phyloP scores from a whole-genome alignment of 2,797 vertebrate genomes.

The Lepilemur septentrionalis region DNA sequence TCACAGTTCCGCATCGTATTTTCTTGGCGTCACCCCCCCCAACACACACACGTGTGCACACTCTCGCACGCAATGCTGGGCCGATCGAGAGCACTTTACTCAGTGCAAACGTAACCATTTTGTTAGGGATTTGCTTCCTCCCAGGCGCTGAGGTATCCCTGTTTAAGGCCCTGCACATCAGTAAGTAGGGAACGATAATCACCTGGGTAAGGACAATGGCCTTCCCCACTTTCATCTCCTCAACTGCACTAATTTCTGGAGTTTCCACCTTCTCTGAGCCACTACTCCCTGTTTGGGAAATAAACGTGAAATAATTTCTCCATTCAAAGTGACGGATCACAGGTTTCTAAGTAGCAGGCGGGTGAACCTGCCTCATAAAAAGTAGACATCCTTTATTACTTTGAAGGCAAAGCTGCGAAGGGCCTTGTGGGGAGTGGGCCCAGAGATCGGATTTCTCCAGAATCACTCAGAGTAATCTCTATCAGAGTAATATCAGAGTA shows the following conservation, averaged over 20 bases:
- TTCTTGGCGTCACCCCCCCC: neutral
- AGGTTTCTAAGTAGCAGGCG: constrained; percentile 78
- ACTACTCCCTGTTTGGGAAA: constrained; percentile 82
- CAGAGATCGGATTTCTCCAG: constrained; percentile 72
- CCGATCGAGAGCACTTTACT: neutral
- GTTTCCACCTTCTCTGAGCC: constrained; percentile 81
- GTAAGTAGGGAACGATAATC: neutral
- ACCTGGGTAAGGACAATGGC: neutral
- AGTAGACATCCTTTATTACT: constrained; percentile 77
- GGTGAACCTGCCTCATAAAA: constrained; percentile 81
- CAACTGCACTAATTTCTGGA: constrained; percentile 72
- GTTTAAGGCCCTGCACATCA: neutral
- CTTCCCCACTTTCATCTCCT: constrained; percentile 77
- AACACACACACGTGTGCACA: neutral
- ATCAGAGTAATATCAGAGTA: neutral
- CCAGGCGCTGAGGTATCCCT: no score
- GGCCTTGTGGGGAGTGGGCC: neutral
- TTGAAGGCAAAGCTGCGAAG: constrained; percentile 61
- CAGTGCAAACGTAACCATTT: neutral
- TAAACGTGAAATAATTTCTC: constrained; percentile 84
- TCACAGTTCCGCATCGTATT: neutral
- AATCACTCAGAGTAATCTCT: constrained; percentile 75
- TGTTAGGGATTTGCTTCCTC: neutral
- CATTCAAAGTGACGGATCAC: constrained; percentile 82
- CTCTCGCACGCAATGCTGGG: neutral